Conservation (phyloP, 1,140 invertebrate species). For the Drosophila kepulauana region DNA sequence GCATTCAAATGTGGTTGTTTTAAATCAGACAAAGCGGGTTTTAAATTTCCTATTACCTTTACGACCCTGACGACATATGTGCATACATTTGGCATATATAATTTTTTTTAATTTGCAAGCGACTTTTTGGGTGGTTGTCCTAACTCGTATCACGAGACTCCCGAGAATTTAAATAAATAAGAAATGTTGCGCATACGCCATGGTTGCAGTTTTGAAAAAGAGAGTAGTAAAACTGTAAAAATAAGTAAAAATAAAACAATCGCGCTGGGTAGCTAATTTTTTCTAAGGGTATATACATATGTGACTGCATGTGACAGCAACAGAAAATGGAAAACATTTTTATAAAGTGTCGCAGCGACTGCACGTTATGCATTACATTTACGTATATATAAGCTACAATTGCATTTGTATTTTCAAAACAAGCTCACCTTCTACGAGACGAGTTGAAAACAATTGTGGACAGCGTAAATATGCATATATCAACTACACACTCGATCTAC, state of each 20-base stretch:
- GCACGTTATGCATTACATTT: neutral
- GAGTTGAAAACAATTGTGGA: conserved; percentile 20
- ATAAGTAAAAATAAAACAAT: neutral
- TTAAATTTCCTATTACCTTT: conserved; percentile 65
- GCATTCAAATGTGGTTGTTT: conserved; percentile 59
- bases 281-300: too few species aligned
- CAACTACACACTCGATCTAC: conserved; percentile 8
- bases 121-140: conserved; percentile 22
- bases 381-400: neutral
- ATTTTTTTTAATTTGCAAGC: conserved; percentile 40
- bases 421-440: conserved; percentile 36
- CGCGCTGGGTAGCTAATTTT: conserved; percentile 6
- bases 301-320: conserved; percentile 27
- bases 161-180: too few species aligned
- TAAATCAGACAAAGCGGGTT: conserved; percentile 70
- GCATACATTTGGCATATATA: conserved; percentile 44
- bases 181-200: conserved; percentile 53
- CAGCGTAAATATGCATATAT: conserved; percentile 23
- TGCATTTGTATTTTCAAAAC: conserved; percentile 8
- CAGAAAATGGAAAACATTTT: neutral
- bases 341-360: neutral
- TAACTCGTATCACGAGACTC: neutral
- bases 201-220: neutral
- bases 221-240: too few species aligned
- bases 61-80: conserved; percentile 59